These are phyloP conservation scores for Anthophora plumipes DNA, from an alignment of 2,888 invertebrate genomes.

Conservation along the genomic window DNA sequence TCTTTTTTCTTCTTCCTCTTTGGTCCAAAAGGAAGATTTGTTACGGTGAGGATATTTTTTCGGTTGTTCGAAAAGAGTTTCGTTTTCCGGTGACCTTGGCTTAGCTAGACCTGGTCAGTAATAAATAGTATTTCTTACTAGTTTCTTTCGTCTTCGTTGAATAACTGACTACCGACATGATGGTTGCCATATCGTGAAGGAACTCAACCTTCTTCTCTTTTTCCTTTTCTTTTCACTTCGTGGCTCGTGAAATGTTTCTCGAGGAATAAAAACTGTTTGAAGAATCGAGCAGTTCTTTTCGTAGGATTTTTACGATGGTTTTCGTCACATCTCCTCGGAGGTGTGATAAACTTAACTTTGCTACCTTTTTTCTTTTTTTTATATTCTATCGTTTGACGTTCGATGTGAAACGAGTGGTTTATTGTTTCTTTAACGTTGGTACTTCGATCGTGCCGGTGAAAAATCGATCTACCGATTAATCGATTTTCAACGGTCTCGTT, in stretches of 20 bases:
- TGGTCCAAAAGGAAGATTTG: not conserved
- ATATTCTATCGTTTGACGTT: not conserved
- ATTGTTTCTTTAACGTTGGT: not conserved
- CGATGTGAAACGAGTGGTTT: not conserved
- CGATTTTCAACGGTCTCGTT: constrained; percentile 69
- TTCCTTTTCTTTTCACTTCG: too few relatives aligned
- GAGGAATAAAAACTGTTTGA: not conserved
- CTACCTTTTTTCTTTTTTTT: not conserved
- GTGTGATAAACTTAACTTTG: not conserved
- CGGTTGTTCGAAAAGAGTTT: constrained; percentile 2
- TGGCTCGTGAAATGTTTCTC: not conserved
- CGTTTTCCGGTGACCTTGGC: constrained; percentile 54
- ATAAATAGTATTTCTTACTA: too few relatives aligned
- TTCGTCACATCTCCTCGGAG: not conserved
- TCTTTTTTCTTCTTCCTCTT: not conserved
- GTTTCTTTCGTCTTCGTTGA: not conserved
- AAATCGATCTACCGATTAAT: constrained; percentile 66
- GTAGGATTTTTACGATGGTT: not conserved
- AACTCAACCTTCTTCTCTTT: not conserved
- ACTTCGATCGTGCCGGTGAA: constrained; percentile 34
- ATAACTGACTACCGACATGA: constrained; percentile 7
- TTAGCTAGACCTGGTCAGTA: not conserved
- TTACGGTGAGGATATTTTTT: not conserved
- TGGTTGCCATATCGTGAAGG: not conserved
- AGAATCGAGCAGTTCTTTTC: not conserved